These are phyloP conservation scores for Copsychus sechellarum DNA, from an alignment of 2,113 vertebrate genomes.

Conservation along the genomic window DNA sequence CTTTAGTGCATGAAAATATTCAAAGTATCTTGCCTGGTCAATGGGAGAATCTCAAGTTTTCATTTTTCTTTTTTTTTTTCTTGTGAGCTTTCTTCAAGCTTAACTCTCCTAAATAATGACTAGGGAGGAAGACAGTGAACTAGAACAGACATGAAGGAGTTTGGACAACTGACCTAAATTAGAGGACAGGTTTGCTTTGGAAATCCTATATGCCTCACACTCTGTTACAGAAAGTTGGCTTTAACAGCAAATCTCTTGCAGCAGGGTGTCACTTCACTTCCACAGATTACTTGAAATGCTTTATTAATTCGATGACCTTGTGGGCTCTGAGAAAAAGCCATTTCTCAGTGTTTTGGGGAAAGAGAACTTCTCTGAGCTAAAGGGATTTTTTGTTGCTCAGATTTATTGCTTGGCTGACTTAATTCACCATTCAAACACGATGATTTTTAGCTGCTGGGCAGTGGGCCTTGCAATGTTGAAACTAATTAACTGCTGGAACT, in stretches of 20 bases:
- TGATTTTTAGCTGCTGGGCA: conserved; percentile 64
- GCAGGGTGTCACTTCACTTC: conserved; percentile 48
- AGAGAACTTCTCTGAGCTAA: conserved; percentile 13
- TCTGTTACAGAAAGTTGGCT: conserved; percentile 7
- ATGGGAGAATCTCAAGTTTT: background rate
- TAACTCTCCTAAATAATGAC: background rate
- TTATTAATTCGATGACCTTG: conserved; percentile 60
- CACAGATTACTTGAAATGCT: conserved; percentile 49
- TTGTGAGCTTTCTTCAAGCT: background rate
- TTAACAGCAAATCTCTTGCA: conserved; percentile 39
- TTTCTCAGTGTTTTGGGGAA: conserved; percentile 41
- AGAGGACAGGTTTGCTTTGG: conserved; percentile 7
- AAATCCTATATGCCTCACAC: background rate
- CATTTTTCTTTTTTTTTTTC: background rate
- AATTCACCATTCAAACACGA: conserved; percentile 42
- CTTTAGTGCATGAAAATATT: background rate
- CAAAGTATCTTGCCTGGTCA: background rate
- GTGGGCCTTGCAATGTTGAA: conserved; percentile 42
- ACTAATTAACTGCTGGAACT: conserved; percentile 52
- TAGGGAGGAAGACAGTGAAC: background rate
- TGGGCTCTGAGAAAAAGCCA: conserved; percentile 16
- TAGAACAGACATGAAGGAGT: conserved; percentile 15
- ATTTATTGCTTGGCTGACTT: conserved; percentile 64
- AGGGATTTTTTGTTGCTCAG: conserved; percentile 40
- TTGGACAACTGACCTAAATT: conserved; percentile 44